Evolutionary conservation across 37 sponge, comb jelly and placozoan species (phyloP), one percentile per base, ranked within the genome.

Genomic region (Eunapius fragilis): DNA sequence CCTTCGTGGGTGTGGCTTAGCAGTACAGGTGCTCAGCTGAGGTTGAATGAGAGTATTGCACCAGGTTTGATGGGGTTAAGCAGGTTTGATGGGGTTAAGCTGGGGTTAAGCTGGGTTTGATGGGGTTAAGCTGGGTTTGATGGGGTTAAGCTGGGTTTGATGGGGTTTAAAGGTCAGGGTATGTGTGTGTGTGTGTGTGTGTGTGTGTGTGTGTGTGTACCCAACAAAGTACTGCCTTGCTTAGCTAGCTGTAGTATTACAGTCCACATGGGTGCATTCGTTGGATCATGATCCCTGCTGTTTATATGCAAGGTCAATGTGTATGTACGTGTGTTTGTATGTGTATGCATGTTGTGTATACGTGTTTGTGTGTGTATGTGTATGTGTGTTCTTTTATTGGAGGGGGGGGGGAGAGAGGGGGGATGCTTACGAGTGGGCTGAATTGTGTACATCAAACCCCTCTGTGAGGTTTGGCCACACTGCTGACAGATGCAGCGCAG

Each of bases 381-480:
- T n/a, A n/a, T n/a, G n/a, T n/a, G n/a, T n/a, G n/a, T n/a, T n/a
- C n/a, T n/a, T n/a, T n/a, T n/a, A n/a, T n/a, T n/a, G n/a, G 6
- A 41, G 6, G 6, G 41, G 2, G 70, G 45, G 49, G 27, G 2
- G 32, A 26, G 34, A 7, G 24, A 24, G 35, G 25, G 37, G n/a
- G 33, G 50, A 12, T 11, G 25, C 87, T 82, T 84, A 94, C 94
- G 79, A 78, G 58, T 94, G 87, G 41, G 79, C 23, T 19, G 69
- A 75, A 26, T 75, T 94, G 76, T 96, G 95, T 0, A 91, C 78
- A 7, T 93, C 87, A 25, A 85, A 49, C 75, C 91, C 92, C 67
- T 96, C 96, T 37, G 92, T 89, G 23, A 96, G 69, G 31, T 88
- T 76, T 26, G 95, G 95, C 96, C 96, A 96, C 30, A 92, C 67